Conservation (phyloP, 2,888 invertebrate genomes). For the Spodoptera exigua region DNA sequence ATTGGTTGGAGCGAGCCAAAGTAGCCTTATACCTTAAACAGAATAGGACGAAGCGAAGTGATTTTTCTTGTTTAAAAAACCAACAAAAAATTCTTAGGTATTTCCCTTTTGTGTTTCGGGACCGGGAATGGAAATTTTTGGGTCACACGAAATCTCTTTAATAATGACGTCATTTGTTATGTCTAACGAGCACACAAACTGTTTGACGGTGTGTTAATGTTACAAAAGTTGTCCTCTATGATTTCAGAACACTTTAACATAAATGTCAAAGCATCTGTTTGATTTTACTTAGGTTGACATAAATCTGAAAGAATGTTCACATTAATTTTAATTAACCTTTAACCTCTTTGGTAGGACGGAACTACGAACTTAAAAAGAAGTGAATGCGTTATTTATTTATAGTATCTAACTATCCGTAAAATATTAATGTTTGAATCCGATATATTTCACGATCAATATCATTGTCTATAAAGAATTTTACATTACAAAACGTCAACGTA, state of each 20-base stretch:
- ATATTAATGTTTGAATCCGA: constrained; percentile 48
- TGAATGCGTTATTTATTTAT: constrained; percentile 50
- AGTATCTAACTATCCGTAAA: constrained; percentile 40
- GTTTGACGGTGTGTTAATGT: constrained; percentile 65
- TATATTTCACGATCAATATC: constrained; percentile 45
- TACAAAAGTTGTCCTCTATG: constrained; percentile 43
- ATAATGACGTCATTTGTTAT: constrained; percentile 65
- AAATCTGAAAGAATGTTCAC: constrained; percentile 52
- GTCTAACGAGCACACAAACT: constrained; percentile 62
- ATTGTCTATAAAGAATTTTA: constrained; percentile 27
- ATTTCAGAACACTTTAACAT: constrained; percentile 46
- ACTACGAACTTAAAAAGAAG: constrained; percentile 27
- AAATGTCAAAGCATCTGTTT: constrained; percentile 50
- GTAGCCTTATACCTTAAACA: constrained; percentile 33
- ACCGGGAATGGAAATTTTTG: constrained; percentile 59
- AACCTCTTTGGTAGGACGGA: constrained; percentile 40
- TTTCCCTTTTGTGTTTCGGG: constrained; percentile 49
- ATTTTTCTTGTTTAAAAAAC: constrained; percentile 45
- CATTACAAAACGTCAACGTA: too few species aligned
- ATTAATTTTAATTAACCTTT: constrained; percentile 58
- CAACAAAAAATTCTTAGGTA: constrained; percentile 21
- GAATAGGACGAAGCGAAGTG: constrained; percentile 40
- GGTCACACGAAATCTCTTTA: constrained; percentile 64
- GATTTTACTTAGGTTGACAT: constrained; percentile 50
- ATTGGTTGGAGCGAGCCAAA: constrained; percentile 67